Percentiles rank a stretch among this genome's conserved stretches.
Evolutionary conservation across 2,888 invertebrate genomes (phyloP).

Genomic region (Ichneumoninae sp.): DNA sequence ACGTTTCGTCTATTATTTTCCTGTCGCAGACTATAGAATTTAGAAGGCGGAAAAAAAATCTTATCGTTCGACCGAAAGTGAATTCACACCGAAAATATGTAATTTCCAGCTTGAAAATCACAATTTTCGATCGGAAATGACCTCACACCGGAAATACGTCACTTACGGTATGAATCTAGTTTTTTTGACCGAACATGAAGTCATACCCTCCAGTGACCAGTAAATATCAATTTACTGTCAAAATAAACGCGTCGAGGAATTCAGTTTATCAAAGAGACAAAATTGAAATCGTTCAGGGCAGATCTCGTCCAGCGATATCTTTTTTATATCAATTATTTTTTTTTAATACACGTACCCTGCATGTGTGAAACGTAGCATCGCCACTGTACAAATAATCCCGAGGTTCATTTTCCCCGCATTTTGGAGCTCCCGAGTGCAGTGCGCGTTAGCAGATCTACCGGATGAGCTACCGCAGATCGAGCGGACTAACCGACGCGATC

Average conservation of each 20-base stretch:
- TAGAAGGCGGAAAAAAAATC: no score
- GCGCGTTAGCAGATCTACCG: conserved; percentile 8
- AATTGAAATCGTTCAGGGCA: neutral
- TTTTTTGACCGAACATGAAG: neutral
- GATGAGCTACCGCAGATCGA: conserved; percentile 60
- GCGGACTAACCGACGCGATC: conserved; percentile 58
- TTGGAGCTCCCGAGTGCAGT: neutral
- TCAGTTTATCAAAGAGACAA: neutral
- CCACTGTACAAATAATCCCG: neutral
- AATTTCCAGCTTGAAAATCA: no score
- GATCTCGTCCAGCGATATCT: neutral
- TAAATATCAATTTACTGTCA: neutral
- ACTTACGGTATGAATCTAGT: neutral
- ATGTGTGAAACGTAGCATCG: neutral
- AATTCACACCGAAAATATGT: no score
- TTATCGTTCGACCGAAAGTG: no score
- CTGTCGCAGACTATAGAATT: neutral
- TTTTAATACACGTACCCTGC: neutral
- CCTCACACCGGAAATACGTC: no score
- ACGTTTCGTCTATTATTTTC: no score
- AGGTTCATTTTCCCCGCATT: conserved; percentile 5
- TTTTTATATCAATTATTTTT: neutral
- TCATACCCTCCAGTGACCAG: neutral
- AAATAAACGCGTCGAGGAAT: neutral
- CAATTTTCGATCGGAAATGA: no score